Evolutionary conservation across 2,797 vertebrate species (phyloP), one percentile per base, ranked within the genome.

Genomic region (Esox masquinongy): DNA sequence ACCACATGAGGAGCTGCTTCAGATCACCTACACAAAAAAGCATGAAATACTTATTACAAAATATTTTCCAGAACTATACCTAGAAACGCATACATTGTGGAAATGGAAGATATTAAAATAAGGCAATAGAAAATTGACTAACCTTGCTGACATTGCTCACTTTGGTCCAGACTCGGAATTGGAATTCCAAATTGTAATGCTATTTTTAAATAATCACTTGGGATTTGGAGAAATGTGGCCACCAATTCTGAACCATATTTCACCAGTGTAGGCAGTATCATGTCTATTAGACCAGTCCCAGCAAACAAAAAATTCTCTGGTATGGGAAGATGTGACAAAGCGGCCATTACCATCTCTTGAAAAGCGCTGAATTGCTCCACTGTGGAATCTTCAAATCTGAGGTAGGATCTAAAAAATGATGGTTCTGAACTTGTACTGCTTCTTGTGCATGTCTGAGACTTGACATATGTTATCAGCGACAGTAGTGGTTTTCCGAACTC

Each of bases 1-100:
- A 95, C 95, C 95, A 95, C 90, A 95, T 88, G 73, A 95, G 85
- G 72, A 95, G 94, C 79, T 95, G 93, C 79, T 94, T 94, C 70
- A 95, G 90, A 84, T 94, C 93, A 74, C 93, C 75, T 94, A 94
- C 94, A 82, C 24, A 86, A 70, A 85, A 29, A 87, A 75, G 12
- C 39, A 16, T 5, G 1, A 19, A 68, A 68, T 39, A 24, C 56
- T 11, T 4, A 61, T 26, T 14, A 59, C n/a, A 59, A 24, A 61
- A 19, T 53, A 61, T 59, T 59, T 59, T 22, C 6, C 50, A 51
- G 24, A 43, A 50, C 24, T 39, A 12, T 24, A 59, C 19, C 12
- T 11, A 36, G 1, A 12, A 11, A 73, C 51, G 11, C 68, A 50
- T 11, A 16, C 2, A 70, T 36, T 2, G 19, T 29, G n/a, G 50